Evolutionary conservation across 2,113 vertebrate species (phyloP).

Genomic region (Thryonomys swinderianus): DNA sequence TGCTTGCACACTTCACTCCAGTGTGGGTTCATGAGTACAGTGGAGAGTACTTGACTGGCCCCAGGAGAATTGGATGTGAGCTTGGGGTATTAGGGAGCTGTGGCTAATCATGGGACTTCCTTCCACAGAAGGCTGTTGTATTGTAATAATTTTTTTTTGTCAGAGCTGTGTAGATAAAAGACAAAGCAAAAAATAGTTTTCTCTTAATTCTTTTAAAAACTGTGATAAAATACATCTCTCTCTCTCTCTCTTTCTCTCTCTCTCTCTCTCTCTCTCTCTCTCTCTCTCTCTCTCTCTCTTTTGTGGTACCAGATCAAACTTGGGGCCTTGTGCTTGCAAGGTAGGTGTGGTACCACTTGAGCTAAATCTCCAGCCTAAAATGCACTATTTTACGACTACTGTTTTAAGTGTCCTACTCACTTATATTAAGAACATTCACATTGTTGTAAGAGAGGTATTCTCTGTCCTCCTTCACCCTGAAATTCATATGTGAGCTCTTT

Average conservation of each 20-base stretch:
- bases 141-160: not conserved
- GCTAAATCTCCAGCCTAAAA: too few species aligned
- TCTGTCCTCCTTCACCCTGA: not conserved
- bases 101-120: not conserved
- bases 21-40: not conserved
- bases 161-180: not conserved
- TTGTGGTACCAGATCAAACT: too few species aligned
- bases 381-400: not conserved
- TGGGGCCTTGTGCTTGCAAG: too few species aligned
- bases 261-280: too few species aligned
- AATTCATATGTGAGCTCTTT: not conserved
- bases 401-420: not conserved
- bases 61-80: not conserved
- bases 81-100: not conserved
- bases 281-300: too few species aligned
- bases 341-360: too few species aligned
- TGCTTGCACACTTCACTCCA: not conserved
- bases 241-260: too few species aligned
- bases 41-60: not conserved
- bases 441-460: not conserved
- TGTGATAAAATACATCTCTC: not conserved
- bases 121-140: not conserved
- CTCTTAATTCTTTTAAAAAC: slow-evolving; percentile 24
- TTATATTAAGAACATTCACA: not conserved
- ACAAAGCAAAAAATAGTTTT: not conserved